phyloP scores from a whole-genome alignment of 2,113 vertebrate species.

The Etia nguti region DNA sequence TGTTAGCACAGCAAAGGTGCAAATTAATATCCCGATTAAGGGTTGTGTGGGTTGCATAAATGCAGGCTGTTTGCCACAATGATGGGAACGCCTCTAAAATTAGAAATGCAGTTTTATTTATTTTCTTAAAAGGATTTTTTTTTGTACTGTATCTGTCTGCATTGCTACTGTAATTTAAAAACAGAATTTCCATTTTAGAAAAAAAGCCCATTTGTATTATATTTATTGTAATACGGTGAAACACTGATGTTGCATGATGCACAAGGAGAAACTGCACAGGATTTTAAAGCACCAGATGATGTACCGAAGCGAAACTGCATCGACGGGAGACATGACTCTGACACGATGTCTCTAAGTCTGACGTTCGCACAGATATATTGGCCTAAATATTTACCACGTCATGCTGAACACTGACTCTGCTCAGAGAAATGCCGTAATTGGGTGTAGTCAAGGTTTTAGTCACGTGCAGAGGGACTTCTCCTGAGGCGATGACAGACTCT shows the following conservation, averaged over 20 bases:
- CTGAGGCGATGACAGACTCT: conserved; percentile 32
- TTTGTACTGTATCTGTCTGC: neutral
- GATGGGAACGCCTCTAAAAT: neutral
- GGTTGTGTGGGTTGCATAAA: conserved; percentile 9
- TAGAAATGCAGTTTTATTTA: neutral
- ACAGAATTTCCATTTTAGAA: neutral
- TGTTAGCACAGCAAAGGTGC: conserved; percentile 3
- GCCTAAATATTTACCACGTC: conserved; percentile 6
- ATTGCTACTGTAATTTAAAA: neutral
- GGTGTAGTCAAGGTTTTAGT: conserved; percentile 25
- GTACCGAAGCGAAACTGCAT: neutral
- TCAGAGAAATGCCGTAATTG: conserved; percentile 1
- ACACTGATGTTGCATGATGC: neutral
- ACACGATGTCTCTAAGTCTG: neutral
- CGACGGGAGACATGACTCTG: neutral
- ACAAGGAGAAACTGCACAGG: neutral
- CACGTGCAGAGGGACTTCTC: conserved; percentile 17
- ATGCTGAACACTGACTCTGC: neutral
- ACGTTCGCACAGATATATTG: neutral
- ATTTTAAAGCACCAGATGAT: neutral
- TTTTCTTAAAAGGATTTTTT: neutral
- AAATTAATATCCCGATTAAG: conserved; percentile 8
- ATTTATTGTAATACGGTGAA: neutral
- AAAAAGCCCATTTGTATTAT: neutral
- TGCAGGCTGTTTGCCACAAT: neutral